A percentile compares a stretch with the other conserved stretches of the same genome.
phyloP scores from a whole-genome alignment of 2,888 invertebrate species.

The Protodeltote pygarga region DNA sequence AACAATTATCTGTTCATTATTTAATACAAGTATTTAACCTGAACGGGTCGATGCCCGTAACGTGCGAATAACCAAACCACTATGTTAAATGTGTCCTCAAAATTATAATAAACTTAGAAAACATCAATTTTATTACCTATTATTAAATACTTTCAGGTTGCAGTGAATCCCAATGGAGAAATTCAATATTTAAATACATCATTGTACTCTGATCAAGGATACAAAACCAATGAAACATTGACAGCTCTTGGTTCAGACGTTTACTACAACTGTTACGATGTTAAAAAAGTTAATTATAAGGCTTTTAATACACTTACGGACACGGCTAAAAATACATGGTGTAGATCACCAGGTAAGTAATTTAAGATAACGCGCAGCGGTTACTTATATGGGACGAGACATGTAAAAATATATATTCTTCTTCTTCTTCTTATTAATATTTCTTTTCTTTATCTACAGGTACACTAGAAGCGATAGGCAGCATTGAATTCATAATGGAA shows the following conservation, averaged over 20 bases:
- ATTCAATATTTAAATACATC: slow-evolving; percentile 81
- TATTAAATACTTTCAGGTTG: slow-evolving; percentile 46
- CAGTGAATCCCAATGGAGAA: slow-evolving; percentile 77
- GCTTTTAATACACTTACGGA: slow-evolving; percentile 61
- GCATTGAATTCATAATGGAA: slow-evolving; percentile 89
- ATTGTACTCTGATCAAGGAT: slow-evolving; percentile 81
- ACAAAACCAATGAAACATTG: slow-evolving; percentile 58
- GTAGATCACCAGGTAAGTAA: slow-evolving; percentile 63
- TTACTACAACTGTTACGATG: slow-evolving; percentile 61
- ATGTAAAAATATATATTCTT: not conserved
- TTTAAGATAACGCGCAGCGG: no score
- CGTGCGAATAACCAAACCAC: no score
- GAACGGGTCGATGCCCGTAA: no score
- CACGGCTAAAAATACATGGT: slow-evolving; percentile 64
- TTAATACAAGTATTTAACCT: no score
- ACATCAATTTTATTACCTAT: no score
- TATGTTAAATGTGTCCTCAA: no score
- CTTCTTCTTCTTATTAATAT: not conserved
- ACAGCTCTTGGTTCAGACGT: slow-evolving; percentile 29
- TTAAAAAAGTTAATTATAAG: slow-evolving; percentile 54
- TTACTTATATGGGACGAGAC: no score
- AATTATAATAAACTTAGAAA: no score
- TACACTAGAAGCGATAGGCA: slow-evolving; percentile 83
- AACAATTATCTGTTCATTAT: no score
- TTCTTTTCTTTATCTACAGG: slow-evolving; percentile 53